Percentiles rank a stretch among this genome's conserved stretches.
Conservation (phyloP, 2,888 invertebrate species). For the Meteorus cinctellus region DNA sequence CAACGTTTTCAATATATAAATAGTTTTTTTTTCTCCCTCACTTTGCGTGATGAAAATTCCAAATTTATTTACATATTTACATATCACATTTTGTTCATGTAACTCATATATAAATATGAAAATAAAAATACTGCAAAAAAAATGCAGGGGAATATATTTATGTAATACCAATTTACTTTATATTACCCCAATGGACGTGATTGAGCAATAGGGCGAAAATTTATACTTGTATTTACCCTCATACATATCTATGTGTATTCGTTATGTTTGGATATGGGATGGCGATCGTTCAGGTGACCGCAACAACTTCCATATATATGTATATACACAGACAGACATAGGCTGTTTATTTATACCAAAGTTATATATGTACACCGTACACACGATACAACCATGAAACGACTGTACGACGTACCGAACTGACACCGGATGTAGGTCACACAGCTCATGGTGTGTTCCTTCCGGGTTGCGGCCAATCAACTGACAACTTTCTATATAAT, state of each 20-base stretch:
- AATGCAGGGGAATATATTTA: neutral
- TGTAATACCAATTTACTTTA: neutral
- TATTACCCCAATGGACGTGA: neutral
- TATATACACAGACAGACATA: neutral
- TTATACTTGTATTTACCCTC: neutral
- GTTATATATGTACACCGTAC: slow-evolving; percentile 19
- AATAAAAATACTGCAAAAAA: neutral
- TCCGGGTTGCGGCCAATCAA: slow-evolving; percentile 64
- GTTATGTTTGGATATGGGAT: neutral
- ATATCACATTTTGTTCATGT: no score
- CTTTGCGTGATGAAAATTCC: no score
- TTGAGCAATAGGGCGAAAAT: neutral
- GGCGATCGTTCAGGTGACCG: neutral
- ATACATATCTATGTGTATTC: neutral
- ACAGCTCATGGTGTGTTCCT: slow-evolving; percentile 65
- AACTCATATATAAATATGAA: neutral
- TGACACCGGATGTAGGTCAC: slow-evolving; percentile 66
- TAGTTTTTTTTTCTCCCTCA: no score
- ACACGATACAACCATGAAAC: slow-evolving; percentile 15
- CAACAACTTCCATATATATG: neutral
- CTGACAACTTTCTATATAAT: slow-evolving; percentile 63
- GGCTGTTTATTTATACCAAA: neutral
- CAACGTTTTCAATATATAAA: no score
- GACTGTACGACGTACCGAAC: slow-evolving; percentile 35
- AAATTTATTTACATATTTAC: no score